Percentiles rank a stretch among this genome's conserved stretches.
Conservation (phyloP, 2,797 vertebrate species). For the Odontamblyopus rebecca region DNA sequence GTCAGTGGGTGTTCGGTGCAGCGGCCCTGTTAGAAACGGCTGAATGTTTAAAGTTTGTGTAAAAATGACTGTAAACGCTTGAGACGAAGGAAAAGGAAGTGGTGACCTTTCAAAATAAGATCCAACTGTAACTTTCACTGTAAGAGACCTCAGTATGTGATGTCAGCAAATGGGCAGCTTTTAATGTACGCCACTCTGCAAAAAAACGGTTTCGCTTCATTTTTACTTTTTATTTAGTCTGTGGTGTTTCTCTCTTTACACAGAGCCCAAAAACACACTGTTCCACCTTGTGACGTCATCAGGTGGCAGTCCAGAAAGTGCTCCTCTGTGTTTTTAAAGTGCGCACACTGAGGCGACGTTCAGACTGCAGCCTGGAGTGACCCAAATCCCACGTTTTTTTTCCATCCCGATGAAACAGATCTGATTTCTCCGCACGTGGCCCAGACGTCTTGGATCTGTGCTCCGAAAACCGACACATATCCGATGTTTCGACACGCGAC, state of each 20-base stretch:
- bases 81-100: slow-evolving; percentile 33
- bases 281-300: not conserved
- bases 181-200: not conserved
- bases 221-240: not conserved
- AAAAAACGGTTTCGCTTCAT: not conserved
- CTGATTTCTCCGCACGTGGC: too few species aligned
- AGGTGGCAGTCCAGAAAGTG: not conserved
- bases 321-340: not conserved
- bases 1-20: slow-evolving; percentile 1
- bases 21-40: slow-evolving; percentile 28
- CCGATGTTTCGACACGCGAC: too few species aligned
- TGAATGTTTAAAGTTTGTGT: slow-evolving; percentile 13
- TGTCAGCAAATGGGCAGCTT: slow-evolving; percentile 1
- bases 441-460: too few species aligned
- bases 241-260: not conserved
- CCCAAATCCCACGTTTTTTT: too few species aligned
- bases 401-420: too few species aligned
- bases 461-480: too few species aligned
- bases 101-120: slow-evolving; percentile 19
- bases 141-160: not conserved
- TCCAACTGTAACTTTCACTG: slow-evolving; percentile 4
- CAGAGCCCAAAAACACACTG: not conserved
- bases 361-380: too few species aligned
- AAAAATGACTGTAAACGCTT: slow-evolving; percentile 33
- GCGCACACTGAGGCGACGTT: not conserved